A percentile compares a stretch with the other conserved stretches of the same genome.
phyloP scores from a whole-genome alignment of 2,888 invertebrate species.

The Doris montereyensis region DNA sequence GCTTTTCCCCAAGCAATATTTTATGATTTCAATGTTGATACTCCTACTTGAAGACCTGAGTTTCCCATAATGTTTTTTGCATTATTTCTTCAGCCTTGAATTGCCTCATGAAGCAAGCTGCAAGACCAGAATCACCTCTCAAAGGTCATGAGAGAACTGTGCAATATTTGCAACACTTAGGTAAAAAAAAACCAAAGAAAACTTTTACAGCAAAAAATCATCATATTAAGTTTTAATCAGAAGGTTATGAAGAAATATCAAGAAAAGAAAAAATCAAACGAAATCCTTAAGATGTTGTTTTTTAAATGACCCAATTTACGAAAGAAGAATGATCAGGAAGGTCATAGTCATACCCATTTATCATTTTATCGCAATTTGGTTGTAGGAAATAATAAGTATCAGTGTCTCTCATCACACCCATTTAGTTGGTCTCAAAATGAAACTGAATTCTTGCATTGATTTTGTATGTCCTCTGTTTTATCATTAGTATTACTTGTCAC shows the following conservation, averaged over 20 bases:
- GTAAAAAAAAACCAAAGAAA: too few relatives aligned
- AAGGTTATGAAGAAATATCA: too few relatives aligned
- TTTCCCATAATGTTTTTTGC: background rate
- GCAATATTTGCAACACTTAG: constrained; percentile 91
- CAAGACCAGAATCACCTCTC: constrained; percentile 81
- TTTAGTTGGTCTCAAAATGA: too few relatives aligned
- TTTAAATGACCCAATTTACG: background rate
- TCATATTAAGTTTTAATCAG: too few relatives aligned
- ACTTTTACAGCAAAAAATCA: too few relatives aligned
- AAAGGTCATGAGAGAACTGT: constrained; percentile 88
- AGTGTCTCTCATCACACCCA: too few relatives aligned
- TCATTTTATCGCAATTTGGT: background rate
- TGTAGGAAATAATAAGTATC: background rate
- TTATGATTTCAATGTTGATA: too few relatives aligned
- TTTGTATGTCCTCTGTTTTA: too few relatives aligned
- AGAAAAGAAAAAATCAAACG: background rate
- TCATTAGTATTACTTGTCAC: too few relatives aligned
- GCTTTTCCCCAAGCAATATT: background rate
- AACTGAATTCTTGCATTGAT: too few relatives aligned
- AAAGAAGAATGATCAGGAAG: background rate
- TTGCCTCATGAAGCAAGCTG: constrained; percentile 83
- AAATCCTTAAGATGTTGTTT: background rate
- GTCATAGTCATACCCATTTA: background rate
- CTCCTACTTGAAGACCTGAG: too few relatives aligned
- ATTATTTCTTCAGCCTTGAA: constrained; percentile 80